These are phyloP conservation scores for Catocala fraxini DNA, from an alignment of 2,888 invertebrate genomes.

Conservation along the genomic window DNA sequence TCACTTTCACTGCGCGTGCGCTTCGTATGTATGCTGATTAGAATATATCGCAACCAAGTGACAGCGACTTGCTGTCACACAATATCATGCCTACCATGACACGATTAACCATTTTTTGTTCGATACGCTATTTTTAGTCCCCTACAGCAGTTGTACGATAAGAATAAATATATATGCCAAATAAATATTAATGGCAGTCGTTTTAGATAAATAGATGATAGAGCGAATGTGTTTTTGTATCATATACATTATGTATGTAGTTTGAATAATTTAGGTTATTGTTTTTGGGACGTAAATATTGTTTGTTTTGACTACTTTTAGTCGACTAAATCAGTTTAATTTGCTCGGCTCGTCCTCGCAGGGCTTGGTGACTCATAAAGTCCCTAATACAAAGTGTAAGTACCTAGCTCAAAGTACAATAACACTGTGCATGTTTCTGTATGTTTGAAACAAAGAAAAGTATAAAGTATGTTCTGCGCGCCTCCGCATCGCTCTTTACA, in stretches of 20 bases:
- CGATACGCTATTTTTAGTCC: conserved; percentile 7
- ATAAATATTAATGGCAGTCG: conserved; percentile 7
- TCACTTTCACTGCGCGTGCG: conserved; percentile 65
- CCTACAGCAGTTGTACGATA: conserved; percentile 8
- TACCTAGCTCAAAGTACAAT: conserved; percentile 49
- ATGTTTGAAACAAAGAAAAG: conserved; percentile 54
- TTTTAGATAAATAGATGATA: neutral
- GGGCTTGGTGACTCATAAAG: conserved; percentile 38
- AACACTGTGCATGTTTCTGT: conserved; percentile 39
- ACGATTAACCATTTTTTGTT: neutral
- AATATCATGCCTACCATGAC: conserved; percentile 2
- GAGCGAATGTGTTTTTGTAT: too few relatives aligned
- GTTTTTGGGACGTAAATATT: too few relatives aligned
- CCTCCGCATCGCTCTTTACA: conserved; percentile 43
- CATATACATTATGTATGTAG: too few relatives aligned
- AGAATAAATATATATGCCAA: conserved; percentile 3
- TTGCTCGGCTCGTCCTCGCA: conserved; percentile 2
- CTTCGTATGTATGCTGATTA: conserved; percentile 48
- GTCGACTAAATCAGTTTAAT: conserved; percentile 1
- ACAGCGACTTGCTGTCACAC: conserved; percentile 24
- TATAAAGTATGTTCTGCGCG: conserved; percentile 48
- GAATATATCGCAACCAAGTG: conserved; percentile 33
- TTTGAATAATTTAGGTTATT: too few relatives aligned
- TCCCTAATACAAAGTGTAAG: conserved; percentile 49
- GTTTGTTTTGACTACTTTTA: neutral